Percentiles rank a stretch among this genome's conserved stretches.
Conservation (phyloP, 37 sponge, comb jelly and placozoan species). For the Lycopodina hypogea region DNA sequence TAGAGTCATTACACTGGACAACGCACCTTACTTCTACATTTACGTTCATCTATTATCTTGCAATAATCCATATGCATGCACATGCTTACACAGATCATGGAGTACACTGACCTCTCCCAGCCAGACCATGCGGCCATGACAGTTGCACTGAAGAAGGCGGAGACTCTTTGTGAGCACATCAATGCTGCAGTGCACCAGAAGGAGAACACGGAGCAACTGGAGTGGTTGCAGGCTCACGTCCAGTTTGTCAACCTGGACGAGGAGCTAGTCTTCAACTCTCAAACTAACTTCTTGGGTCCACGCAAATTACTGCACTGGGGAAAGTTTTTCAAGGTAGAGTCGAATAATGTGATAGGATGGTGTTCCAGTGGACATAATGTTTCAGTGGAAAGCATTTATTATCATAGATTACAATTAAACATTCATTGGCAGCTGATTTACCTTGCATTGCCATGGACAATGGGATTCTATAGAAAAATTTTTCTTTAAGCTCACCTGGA, state of each 20-base stretch:
- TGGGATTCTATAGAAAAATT: no score
- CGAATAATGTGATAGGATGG: no score
- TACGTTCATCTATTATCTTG: neutral
- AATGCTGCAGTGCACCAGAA: constrained; percentile 81
- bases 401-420: no score
- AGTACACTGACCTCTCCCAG: constrained; percentile 56
- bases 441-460: no score
- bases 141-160: constrained; percentile 43
- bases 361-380: no score
- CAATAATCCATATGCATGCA: neutral
- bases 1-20: no score
- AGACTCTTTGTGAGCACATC: constrained; percentile 66
- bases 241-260: constrained; percentile 59
- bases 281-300: constrained; percentile 88
- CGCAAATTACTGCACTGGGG: constrained; percentile 88
- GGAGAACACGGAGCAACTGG: constrained; percentile 79
- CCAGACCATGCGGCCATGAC: constrained; percentile 45
- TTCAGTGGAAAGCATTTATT: no score
- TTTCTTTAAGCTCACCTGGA: no score
- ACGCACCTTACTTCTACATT: no score
- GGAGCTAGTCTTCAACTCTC: constrained; percentile 84
- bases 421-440: no score
- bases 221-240: constrained; percentile 87
- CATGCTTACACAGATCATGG: constrained; percentile 54
- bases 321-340: constrained; percentile 73